Percentiles rank a stretch among this genome's conserved stretches.
These are phyloP conservation scores for Platichthys stellatus DNA, from an alignment of 2,113 vertebrate species.

Conservation along the genomic window DNA sequence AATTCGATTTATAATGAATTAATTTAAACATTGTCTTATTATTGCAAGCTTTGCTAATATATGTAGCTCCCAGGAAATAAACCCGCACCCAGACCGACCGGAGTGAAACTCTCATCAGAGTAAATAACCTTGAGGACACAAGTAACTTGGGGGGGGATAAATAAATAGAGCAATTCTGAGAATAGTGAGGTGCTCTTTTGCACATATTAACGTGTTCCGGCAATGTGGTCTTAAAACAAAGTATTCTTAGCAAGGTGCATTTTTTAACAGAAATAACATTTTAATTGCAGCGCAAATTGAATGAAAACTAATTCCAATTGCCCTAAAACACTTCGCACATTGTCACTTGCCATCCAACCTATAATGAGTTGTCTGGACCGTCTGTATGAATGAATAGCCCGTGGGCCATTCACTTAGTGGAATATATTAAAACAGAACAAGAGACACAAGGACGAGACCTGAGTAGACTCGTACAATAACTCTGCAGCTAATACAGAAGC, in stretches of 20 bases:
- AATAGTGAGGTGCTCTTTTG: not conserved
- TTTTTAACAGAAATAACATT: constrained; percentile 37
- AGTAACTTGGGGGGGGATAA: not conserved
- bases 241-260: not conserved
- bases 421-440: constrained; percentile 46
- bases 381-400: constrained; percentile 54
- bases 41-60: not conserved
- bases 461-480: constrained; percentile 21
- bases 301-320: constrained; percentile 48
- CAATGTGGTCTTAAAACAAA: constrained; percentile 32
- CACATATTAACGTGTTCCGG: constrained; percentile 17
- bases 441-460: constrained; percentile 39
- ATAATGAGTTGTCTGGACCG: constrained; percentile 58
- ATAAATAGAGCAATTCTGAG: constrained; percentile 9
- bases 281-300: constrained; percentile 57
- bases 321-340: constrained; percentile 45
- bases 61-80: not conserved
- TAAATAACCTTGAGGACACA: constrained; percentile 1
- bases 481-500: constrained; percentile 12
- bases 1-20: not conserved
- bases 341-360: constrained; percentile 37
- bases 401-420: constrained; percentile 40
- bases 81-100: not conserved
- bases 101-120: not conserved
- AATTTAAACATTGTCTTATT: not conserved